A percentile compares a stretch with the other conserved stretches of the same genome.
phyloP scores from a whole-genome alignment of 2,888 invertebrate species.

The Nephrotoma appendiculata region DNA sequence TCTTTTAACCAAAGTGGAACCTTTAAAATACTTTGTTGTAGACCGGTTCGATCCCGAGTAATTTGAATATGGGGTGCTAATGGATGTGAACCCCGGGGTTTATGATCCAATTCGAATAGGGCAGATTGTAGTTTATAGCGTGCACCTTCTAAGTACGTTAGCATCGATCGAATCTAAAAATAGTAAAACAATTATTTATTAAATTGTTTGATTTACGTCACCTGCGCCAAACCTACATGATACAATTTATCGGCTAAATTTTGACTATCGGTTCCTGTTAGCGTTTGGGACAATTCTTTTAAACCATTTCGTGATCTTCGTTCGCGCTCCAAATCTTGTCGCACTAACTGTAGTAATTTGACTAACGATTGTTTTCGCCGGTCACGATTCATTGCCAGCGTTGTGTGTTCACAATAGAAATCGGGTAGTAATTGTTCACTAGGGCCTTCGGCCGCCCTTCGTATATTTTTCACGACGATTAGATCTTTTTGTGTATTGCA shows the following conservation, averaged over 20 bases:
- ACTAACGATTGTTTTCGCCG: conserved; percentile 75
- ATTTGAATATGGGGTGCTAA: conserved; percentile 75
- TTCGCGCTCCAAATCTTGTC: conserved; percentile 80
- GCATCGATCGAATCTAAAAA: conserved; percentile 76
- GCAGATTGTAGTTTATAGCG: conserved; percentile 76
- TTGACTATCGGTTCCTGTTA: conserved; percentile 77
- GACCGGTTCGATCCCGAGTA: conserved; percentile 77
- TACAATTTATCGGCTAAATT: conserved; percentile 85
- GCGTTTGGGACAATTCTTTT: conserved; percentile 77
- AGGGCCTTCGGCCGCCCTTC: conserved; percentile 36
- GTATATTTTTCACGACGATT: conserved; percentile 29
- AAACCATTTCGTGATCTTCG: conserved; percentile 77
- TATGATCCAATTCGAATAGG: conserved; percentile 66
- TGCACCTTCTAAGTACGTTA: conserved; percentile 82
- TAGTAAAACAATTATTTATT: conserved; percentile 3
- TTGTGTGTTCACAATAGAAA: conserved; percentile 90
- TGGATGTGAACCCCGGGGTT: conserved; percentile 63
- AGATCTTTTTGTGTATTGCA: conserved; percentile 31
- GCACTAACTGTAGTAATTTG: conserved; percentile 69
- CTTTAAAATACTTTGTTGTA: conserved; percentile 73
- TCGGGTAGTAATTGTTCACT: conserved; percentile 81
- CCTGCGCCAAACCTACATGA: conserved; percentile 46
- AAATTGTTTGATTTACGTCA: not conserved
- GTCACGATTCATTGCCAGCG: conserved; percentile 83
- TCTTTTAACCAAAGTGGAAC: conserved; percentile 39